These are phyloP conservation scores for Rhodophaea formosa DNA, from an alignment of 2,888 invertebrate genomes.

Conservation along the genomic window DNA sequence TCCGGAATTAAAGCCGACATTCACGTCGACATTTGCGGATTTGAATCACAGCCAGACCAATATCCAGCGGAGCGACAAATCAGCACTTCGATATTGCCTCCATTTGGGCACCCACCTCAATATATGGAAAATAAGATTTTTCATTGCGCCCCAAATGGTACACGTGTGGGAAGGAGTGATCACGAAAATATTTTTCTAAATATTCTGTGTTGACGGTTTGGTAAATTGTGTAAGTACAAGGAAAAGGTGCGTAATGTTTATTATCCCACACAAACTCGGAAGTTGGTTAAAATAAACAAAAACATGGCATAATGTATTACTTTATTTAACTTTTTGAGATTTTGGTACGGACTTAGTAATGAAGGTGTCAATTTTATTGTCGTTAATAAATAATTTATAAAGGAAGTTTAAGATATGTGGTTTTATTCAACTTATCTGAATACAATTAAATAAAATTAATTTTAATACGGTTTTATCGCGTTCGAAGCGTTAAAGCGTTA, in stretches of 20 bases:
- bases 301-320: too few relatives aligned
- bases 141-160: constrained; percentile 50
- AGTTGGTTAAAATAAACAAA: background rate
- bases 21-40: constrained; percentile 58
- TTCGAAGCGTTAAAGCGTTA: too few relatives aligned
- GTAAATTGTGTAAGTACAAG: background rate
- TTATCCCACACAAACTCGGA: background rate
- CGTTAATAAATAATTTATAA: too few relatives aligned
- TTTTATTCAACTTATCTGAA: too few relatives aligned
- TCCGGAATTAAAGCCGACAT: constrained; percentile 56
- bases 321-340: too few relatives aligned
- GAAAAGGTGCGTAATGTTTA: background rate
- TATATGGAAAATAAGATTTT: constrained; percentile 73
- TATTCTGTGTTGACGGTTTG: background rate
- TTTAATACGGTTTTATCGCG: too few relatives aligned
- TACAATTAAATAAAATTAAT: too few relatives aligned
- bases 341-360: too few relatives aligned
- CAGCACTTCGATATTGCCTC: constrained; percentile 79
- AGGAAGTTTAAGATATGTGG: too few relatives aligned
- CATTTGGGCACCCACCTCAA: constrained; percentile 73
- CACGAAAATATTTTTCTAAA: constrained; percentile 2
- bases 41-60: constrained; percentile 77
- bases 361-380: too few relatives aligned
- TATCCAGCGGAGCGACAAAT: constrained; percentile 77
- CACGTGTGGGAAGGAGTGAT: constrained; percentile 23